Base-by-base conservation (phyloP, 2,113 vertebrate genomes). In the Stegostoma tigrinum region DNA sequence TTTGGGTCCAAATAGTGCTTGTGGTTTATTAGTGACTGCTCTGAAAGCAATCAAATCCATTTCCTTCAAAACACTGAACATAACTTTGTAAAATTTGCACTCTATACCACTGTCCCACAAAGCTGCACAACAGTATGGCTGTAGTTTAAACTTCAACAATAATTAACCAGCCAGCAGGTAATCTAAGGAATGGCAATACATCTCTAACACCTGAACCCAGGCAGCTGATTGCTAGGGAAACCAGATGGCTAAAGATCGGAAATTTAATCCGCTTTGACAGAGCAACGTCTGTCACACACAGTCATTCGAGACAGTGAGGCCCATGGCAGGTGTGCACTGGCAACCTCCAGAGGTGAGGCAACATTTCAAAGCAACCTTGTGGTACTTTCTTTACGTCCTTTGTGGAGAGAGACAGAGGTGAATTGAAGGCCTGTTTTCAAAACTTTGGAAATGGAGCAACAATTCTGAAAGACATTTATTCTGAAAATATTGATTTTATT, bases 131-230 rank as follows among this genome's bases (percentile, higher is more conserved):
- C 52, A 34, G 27, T n/a, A 34, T n/a, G 48, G 3, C 27, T 15
- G 14, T 30, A 61, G 85, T 52, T 87, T 21, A 27, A 87, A 23
- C 85, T 52, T 87, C 85, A 52, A 52, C 52, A 52, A 61, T 5
- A 55, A 30, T 52, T 61, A 90, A 27, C 34, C 19, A 93, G 61
- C 89, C 66, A 61, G 89, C 89, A 66, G 89, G 30, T 34, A 93
- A 93, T 93, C 61, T 93, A 93, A 66, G 38, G 61, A 93, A 93
- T 64, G 87, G 87, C 87, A 61, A 91, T 61, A 64, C 87, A 91
- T 91, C 89, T 34, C 89, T 24, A 38, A 38, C 89, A 66, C n/a
- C 34, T 5, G n/a, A 93, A 34, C 17, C 61, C 61, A 21, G 34
- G 30, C 89, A 93, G 61, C 61, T 38, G 89, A 66, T 93, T 93